Evolutionary conservation across 2,797 vertebrate species (phyloP), one percentile per base, ranked within the genome.

Genomic region (Arnoldichthys spilopterus): DNA sequence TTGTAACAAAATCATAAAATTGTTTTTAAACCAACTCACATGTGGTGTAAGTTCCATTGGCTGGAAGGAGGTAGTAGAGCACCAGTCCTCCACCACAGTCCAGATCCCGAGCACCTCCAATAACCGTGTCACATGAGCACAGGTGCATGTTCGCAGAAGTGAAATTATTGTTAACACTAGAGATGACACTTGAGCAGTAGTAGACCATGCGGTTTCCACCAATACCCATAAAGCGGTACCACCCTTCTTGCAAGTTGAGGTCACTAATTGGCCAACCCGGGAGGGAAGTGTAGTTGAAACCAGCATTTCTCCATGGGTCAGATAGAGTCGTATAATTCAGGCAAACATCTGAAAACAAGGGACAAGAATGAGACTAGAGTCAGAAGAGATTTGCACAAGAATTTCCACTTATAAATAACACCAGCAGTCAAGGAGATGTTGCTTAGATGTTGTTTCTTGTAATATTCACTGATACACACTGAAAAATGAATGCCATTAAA

Each of bases 241-340:
- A 73, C 18, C 54, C 51, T 9, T 24, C 20, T 2, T 53, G 28
- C n/a, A 73, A 16, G 20, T 15, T 24, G 12, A 15, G 56, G 32
- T 58, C 71, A 24, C 24, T 54, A n/a, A 56, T 22, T 16, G 69
- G 69, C 20, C 11, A 56, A 16, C 69, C 69, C 13, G 51, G 18
- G n/a, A 73, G 56, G 13, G 26, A 2, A 26, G 9, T 28, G 1
- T 24, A 43, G 32, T 16, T 56, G 16, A 59, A 73, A 6, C 28
- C 53, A n/a, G 2, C 1, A 18, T 73, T 73, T 2, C 68, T 45
- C 68, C 68, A 73, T 16, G 71, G 71, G 32, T 59, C 54, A 34
- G 71, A 73, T 7, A 73, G 71, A 4, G 13, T 58, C 7, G 6
- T 54, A 3, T 34, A 20, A 1, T 34, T 43, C 22, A 24, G 40